Conservation (phyloP, 2,113 vertebrate species). For the Dasyurus viverrinus region DNA sequence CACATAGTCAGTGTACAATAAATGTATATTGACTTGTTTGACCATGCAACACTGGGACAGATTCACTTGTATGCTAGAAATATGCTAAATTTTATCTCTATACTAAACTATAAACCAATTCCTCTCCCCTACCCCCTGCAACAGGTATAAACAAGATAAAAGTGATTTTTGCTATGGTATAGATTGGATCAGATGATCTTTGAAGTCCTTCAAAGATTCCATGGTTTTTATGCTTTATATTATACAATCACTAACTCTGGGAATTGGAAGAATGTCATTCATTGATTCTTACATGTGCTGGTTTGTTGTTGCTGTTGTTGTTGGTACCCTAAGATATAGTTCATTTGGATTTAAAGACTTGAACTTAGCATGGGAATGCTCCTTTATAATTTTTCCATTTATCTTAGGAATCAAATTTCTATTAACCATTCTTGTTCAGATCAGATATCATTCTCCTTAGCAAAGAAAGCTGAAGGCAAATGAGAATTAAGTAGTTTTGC, state of each 20-base stretch:
- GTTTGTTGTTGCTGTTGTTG: background rate
- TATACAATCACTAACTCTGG: background rate
- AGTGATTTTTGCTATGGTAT: background rate
- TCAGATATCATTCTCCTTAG: background rate
- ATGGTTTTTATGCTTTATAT: background rate
- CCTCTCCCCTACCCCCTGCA: rapidly evolving
- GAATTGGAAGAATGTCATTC: background rate
- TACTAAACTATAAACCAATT: background rate
- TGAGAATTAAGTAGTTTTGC: background rate
- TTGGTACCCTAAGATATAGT: background rate
- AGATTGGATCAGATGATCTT: background rate
- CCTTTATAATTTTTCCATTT: background rate
- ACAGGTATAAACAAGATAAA: background rate
- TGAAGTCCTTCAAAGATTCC: background rate
- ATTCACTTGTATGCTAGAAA: background rate
- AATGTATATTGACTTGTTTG: background rate
- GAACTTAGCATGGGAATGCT: background rate
- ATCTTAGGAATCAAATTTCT: background rate
- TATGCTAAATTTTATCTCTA: background rate
- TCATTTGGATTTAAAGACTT: background rate
- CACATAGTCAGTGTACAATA: background rate
- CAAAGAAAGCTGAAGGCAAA: background rate
- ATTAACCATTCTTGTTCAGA: background rate
- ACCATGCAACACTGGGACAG: background rate
- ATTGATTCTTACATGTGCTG: background rate